Base-by-base conservation (phyloP, 2,113 vertebrate genomes). In the Chlorodrepanis virens region DNA sequence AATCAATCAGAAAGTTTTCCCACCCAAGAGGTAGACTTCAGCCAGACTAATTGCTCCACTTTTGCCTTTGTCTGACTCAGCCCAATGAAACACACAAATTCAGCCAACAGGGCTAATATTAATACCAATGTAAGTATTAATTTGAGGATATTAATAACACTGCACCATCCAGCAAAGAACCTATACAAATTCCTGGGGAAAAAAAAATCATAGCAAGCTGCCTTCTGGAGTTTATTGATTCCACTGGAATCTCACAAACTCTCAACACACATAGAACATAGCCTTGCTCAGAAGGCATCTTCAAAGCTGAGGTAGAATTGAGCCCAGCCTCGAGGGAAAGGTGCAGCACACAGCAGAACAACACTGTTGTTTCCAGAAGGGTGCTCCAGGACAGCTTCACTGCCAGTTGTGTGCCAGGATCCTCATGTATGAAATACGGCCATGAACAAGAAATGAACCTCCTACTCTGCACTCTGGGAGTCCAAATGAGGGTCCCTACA, bases 261-360 rank as follows among this genome's bases (percentile, higher is more conserved):
- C 65, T 89, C 50, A 93, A 45, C 4, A 57, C 18, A 39, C 1
- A 2, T 0, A 44, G 15, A 60, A 83, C 17, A 61, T 0, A 2
- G 7, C 11, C 53, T 50, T 83, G 67, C 39, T 54, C 10, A 61
- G 57, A 80, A 76, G 53, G 24, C 27, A 80, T 17, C 40, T 79
- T 52, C 44, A 40, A 31, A 47, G 6, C 0, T 85, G 53, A 74
- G 27, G 49, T 0, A 88, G 40, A 69, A 64, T 2, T 60, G 45
- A 61, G 37, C 22, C 4, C 28, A 69, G 3, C 11, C 39, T 57
- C 12, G 9, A 53, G 6, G 20, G 25, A 57, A 74, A 49, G 35
- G 40, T 79, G 31, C 40, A 72, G 15, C 49, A 63, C 11, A 10
- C 8, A 39, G 35, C n/a, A 81, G 37, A 83, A 52, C 14, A 49